Evolutionary conservation across 2,888 invertebrate species (phyloP), one percentile per base, ranked within the genome.

Genomic region (Matsumyia berberina): DNA sequence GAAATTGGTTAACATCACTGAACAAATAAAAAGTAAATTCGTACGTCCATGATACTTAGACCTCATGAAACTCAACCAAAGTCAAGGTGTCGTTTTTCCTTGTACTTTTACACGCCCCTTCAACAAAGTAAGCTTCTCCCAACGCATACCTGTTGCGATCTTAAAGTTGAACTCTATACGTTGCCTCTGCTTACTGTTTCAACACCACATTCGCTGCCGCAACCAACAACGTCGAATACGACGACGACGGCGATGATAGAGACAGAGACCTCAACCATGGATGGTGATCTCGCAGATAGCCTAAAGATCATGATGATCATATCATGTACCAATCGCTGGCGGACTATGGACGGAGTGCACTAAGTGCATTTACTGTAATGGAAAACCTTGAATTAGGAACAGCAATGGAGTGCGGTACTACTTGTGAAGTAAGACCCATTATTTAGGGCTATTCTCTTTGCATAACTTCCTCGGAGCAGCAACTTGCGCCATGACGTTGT

Each of bases 41-140:
- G 5, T 72, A 37, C 72, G 57, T 60, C 53, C 69, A 57, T 62
- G 62, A 37, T 76, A 74, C 57, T 79, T 51, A 69, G 51, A 62
- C 74, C 69, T 60, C 78, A 69, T 80, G 76, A 69, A 64, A 60
- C 66, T n/a, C 44, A 69, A 39, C 49, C 76, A 85, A 80, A 85
- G 76, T 82, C 78, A 88, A 88, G 73, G 83, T 83, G 83, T 83
- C 73, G 79, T 57, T 74, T 74, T 69, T 51, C 57, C 82, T 15
- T 72, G 82, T 80, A 74, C 12, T 46, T 33, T 67, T 53, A 62
- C 67, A 83, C 73, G 73, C 69, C 86, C 87, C 86, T 86, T 87
- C 87, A 60, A 87, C 87, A 33, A 81, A 70, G 42, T 83, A 81
- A 58, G 64, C 74, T 9, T 70, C 74, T 70, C 62, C 57, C 66